Evolutionary conservation across 2,888 invertebrate species (phyloP), one percentile per base, ranked within the genome.

Genomic region (Spisula solida): DNA sequence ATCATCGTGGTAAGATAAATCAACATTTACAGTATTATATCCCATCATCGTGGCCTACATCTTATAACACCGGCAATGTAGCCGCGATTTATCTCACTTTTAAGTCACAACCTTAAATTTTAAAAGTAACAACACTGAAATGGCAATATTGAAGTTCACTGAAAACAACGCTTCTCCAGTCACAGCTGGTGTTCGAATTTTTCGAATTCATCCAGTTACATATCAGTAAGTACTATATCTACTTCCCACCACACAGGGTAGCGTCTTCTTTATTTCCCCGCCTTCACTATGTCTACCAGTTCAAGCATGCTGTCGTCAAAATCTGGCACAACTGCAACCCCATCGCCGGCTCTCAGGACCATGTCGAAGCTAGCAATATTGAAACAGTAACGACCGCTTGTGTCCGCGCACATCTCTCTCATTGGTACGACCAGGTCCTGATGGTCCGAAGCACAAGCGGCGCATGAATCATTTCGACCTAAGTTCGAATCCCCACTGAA

Each of bases 401-500:
- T 34, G 82, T 91, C 91, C 1, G 89, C 89, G 60, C 92, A 92
- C 56, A 90, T 85, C 29, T 81, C 82, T 29, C 85, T 79, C 18
- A 90, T 86, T 12, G 88, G 34, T 6, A 92, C 89, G 0, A 92
- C 81, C 10, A 92, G 87, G 48, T 91, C 92, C 10, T 18, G 12
- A 0, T 87, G 56, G 29, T 87, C 82, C 18, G 92, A 92, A 2
- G 91, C 90, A 47, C 92, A 92, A 6, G 70, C 70, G 0, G 75
- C 25, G 66, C 92, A 92, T 0, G 92, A 91, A 55, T 92, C 92
- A 31, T 90, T 91, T 41, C 51, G n/a, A 29, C 91, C 91, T 20
- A 92, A 85, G 60, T 81, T 92, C 31, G 88, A 81, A 86, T 92
- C 92, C 25, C 92, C 91, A 41, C 82, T n/a, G 56, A 92, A 92